Base-by-base conservation (phyloP, 2,888 invertebrate genomes). In the Chalcis sispes region DNA sequence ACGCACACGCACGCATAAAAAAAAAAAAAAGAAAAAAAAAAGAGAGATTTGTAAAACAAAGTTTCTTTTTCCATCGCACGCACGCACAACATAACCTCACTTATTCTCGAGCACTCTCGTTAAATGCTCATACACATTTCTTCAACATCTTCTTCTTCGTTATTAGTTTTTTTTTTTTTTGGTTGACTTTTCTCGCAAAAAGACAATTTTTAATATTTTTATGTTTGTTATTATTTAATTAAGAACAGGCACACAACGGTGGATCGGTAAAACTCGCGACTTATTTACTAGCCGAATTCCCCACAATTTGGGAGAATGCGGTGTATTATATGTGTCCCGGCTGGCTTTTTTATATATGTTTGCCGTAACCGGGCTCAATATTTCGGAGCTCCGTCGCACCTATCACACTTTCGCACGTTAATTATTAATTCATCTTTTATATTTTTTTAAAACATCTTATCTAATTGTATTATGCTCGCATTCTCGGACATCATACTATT, bases 111-210 rank as follows among this genome's bases (percentile, higher is more conserved):
- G 10, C 59, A 29, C 27, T 23, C 67, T 2, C 72, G 25, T 54
- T 52, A 27, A 7, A 25, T 50, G 48, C 48, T n/a, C 52, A 20
- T 36, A 32, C 42, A 40, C 10, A 40, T 54, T 32, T 54, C 32
- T 79, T 72, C 54, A 36, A 4, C 36, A 36, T 10, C 36, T 7
- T 36, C 36, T 7, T 36, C 72, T 79, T 80, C 73, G 78, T 77
- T 72, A 77, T 79, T 79, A 81, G 77, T 56, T 72, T 75, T 73
- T 42, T 78, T 82, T 84, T 85, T 85, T 86, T 83, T 82, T 78
- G 82, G 48, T 64, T 81, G 69, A 79, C 83, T 81, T 82, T 82
- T 82, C 81, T 77, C 78, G 32, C 78, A 84, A 85, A 85, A 83
- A 85, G 82, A 81, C 80, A 83, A 83, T 85, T 84, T 85, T 82